Evolutionary conservation across 2,113 vertebrate genomes (phyloP), one percentile per base, ranked within the genome.

Genomic region (Anarrhichthys ocellatus): DNA sequence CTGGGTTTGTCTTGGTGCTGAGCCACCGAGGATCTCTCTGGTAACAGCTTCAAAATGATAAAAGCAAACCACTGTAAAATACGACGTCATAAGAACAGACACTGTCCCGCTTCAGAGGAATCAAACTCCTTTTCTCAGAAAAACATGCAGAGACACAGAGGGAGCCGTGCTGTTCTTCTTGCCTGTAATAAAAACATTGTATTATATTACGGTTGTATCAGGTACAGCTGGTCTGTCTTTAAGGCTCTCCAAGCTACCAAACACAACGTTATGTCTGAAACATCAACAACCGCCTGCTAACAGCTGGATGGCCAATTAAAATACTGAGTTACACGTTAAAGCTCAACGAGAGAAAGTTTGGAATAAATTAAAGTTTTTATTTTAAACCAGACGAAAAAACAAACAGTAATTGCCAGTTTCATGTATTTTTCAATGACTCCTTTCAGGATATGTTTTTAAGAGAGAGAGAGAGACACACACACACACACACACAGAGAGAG

Each of bases 131-230:
- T 9, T 77, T 54, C 70, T 80, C 40, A 69, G 52, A 66, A 70
- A 83, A 72, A 50, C 58, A 44, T 9, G 65, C 48, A 46, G 58
- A 71, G 42, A 65, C 68, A 61, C 32, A 59, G 38, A 65, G 59
- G 50, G 58, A 72, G 46, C 29, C 0, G 11, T 46, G 34, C 72
- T 83, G 32, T 63, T 83, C 58, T 48, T 79, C 44, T 78, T 52
- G 29, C 18, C 1, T 3, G 65, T 52, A 64, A 85, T 87, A 83
- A 88, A 83, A 77, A 83, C 67, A 86, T 20, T 27, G 27, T 15
- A 15, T n/a, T 54, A 1, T 15, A 29, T 32, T 29, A 11, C 18
- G 27, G 42, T n/a, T 18, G 3, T 0, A 48, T 52, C 32, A 17
- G 34, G n/a, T 17, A 17, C 2, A 3, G 3, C 5, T 11, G 4